Base-by-base conservation (phyloP, 2,888 invertebrate species). In the Scaeva pyrastri region DNA sequence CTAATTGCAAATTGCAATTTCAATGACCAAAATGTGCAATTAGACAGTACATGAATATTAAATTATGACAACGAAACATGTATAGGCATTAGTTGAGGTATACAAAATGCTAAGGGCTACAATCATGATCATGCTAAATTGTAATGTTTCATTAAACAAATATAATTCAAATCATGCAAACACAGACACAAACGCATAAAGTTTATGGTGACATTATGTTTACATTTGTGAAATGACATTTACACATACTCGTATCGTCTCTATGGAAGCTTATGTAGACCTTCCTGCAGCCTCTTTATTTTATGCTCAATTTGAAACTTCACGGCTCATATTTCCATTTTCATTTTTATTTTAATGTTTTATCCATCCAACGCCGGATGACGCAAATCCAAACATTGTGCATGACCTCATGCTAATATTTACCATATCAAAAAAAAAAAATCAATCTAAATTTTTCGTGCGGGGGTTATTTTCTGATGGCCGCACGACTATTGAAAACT, bases 1-100 rank as follows among this genome's bases (percentile, higher is more conserved):
- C 81, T 86, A 86, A 86, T 86, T 86, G 77, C 77, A 77, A 85
- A 86, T 74, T 86, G 77, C 74, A 77, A 66, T 86, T 86, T 86
- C 85, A 81, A 50, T 74, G 56, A 79, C 70, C 78, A 21, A 45
- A 70, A 81, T 56, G 64, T 60, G 52, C 73, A 68, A 48, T 55
- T 76, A 78, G 77, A 45, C 75, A 80, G 50, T 74, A 36, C 77
- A 81, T 82, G 82, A 81, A 77, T 82, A 64, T 64, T 68, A 82
- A 78, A 70, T 86, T 73, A 81, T 86, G 58, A 31, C 58, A 73
- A 50, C 43, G 26, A 48, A 81, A 68, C 68, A 73, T 48, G 5
- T 31, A 31, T 5, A 31, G 6, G 8, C 31, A 31, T 31, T 8
- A 5, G n/a, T n/a, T n/a, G 31, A 31, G 31, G 5, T 31, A 31